Base-by-base conservation (phyloP, 2,888 invertebrate species). In the Drosophila niveifrons region DNA sequence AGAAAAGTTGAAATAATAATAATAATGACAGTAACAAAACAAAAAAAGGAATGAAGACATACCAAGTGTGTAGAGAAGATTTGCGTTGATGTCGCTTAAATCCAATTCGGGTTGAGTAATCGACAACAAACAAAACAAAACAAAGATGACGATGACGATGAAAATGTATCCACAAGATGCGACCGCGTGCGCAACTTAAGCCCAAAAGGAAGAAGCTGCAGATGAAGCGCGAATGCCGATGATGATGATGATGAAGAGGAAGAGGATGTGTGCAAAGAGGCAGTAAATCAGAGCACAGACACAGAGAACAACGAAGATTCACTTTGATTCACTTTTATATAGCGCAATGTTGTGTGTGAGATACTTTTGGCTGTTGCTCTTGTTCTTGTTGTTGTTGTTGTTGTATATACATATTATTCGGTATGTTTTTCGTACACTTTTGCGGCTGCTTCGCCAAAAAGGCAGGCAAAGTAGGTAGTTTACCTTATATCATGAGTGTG, bases 401-500 rank as follows among this genome's bases (percentile, higher is more conserved):
- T 62, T 66, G 51, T 59, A 55, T 57, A 66, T 55, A 43, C 3
- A 43, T 23, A 23, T 47, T 61, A 71, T 83, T 83, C 66, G 84
- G 78, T 71, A 81, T 73, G 52, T 88, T 87, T 87, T 84, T 86
- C 88, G 73, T 83, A 83, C 88, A 87, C 85, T 83, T 88, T 72
- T 82, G 82, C 88, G 86, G 74, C 88, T 80, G 86, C 74, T 83
- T 80, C 70, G 57, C 66, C 66, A 67, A 70, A 62, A 62, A 78
- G 67, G 50, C 82, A 78, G 85, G 82, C 82, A 87, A 89, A 86
- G 82, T 89, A 84, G 88, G 82, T 84, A 87, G 82, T 88, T 89
- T 89, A 82, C 86, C 86, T 85, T 82, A 74, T 58, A 36, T 31
- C 11, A 23, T 23, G n/a, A n/a, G n/a, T n/a, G n/a, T n/a, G n/a